phyloP scores from a whole-genome alignment of 2,888 invertebrate species.

The Orchesella flavescens region DNA sequence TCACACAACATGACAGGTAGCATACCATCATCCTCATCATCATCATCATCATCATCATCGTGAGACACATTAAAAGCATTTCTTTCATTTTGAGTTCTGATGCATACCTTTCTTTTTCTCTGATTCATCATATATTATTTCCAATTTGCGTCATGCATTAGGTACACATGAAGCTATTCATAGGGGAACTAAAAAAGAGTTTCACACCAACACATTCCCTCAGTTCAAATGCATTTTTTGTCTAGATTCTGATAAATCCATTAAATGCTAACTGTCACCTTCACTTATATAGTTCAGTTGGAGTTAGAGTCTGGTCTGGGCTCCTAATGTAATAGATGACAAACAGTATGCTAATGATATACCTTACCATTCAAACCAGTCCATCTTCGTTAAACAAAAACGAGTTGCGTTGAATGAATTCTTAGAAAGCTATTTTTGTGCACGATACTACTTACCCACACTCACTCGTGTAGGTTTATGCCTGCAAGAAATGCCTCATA shows the following conservation, averaged over 20 bases:
- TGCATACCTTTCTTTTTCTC: slow-evolving; percentile 1
- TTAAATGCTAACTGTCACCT: too few relatives aligned
- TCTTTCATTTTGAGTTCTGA: not conserved
- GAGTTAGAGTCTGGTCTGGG: too few relatives aligned
- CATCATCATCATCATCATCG: slow-evolving; percentile 26
- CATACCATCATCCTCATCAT: slow-evolving; percentile 32
- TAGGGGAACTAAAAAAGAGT: not conserved
- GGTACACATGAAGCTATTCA: not conserved
- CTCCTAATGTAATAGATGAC: too few relatives aligned
- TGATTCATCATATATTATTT: slow-evolving; percentile 45
- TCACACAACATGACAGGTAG: slow-evolving; percentile 29
- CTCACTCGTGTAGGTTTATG: too few relatives aligned
- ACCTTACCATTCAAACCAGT: slow-evolving; percentile 35
- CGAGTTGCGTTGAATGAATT: slow-evolving; percentile 32
- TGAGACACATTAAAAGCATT: slow-evolving; percentile 2
- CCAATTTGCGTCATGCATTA: slow-evolving; percentile 43
- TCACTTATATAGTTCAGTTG: too few relatives aligned
- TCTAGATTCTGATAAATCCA: too few relatives aligned
- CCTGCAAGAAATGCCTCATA: not conserved
- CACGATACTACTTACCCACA: too few relatives aligned
- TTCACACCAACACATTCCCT: not conserved
- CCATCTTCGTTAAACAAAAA: slow-evolving; percentile 40
- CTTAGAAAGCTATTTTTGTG: slow-evolving; percentile 35
- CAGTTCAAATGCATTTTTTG: not conserved
- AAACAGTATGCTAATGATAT: slow-evolving; percentile 16